phyloP scores from a whole-genome alignment of 2,888 invertebrate genomes.

The Ormyrus nitidulus region DNA sequence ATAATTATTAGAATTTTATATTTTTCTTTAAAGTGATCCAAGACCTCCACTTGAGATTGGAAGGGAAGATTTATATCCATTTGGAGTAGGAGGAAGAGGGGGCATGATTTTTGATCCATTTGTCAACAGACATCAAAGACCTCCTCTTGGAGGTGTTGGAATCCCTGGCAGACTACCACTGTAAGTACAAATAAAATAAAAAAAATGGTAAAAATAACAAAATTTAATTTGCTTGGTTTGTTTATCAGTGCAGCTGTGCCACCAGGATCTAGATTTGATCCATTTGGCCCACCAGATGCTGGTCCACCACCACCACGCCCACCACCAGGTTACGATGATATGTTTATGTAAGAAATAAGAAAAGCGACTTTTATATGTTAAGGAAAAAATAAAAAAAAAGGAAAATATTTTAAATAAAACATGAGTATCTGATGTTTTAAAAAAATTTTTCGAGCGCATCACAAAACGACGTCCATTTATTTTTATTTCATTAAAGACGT shows the following conservation, averaged over 20 bases:
- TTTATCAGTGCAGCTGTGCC: slow-evolving; percentile 80
- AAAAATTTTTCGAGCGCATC: slow-evolving; percentile 47
- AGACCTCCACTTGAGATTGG: slow-evolving; percentile 77
- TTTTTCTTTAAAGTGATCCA: slow-evolving; percentile 54
- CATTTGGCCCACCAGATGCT: slow-evolving; percentile 83
- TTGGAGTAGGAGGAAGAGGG: slow-evolving; percentile 84
- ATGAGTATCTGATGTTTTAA: slow-evolving; percentile 23
- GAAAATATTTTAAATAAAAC: slow-evolving; percentile 45
- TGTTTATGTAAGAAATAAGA: slow-evolving; percentile 81
- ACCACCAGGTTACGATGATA: slow-evolving; percentile 86
- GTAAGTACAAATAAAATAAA: slow-evolving; percentile 68
- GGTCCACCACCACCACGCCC: slow-evolving; percentile 75
- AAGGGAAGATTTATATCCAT: slow-evolving; percentile 87
- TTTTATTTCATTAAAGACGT: slow-evolving; percentile 65
- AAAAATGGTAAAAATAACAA: slow-evolving; percentile 4
- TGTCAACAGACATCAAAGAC: slow-evolving; percentile 42
- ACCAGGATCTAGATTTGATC: slow-evolving; percentile 91
- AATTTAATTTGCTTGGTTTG: not conserved
- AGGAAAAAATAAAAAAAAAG: slow-evolving; percentile 26
- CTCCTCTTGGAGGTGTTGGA: slow-evolving; percentile 73
- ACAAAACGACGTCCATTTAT: slow-evolving; percentile 66
- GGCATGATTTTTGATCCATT: slow-evolving; percentile 88
- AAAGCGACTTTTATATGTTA: slow-evolving; percentile 7
- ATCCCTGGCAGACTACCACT: slow-evolving; percentile 79
- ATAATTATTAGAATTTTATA: no score